These are phyloP conservation scores for Bombus vancouverensis DNA, from an alignment of 1,140 invertebrate genomes.

Conservation along the genomic window DNA sequence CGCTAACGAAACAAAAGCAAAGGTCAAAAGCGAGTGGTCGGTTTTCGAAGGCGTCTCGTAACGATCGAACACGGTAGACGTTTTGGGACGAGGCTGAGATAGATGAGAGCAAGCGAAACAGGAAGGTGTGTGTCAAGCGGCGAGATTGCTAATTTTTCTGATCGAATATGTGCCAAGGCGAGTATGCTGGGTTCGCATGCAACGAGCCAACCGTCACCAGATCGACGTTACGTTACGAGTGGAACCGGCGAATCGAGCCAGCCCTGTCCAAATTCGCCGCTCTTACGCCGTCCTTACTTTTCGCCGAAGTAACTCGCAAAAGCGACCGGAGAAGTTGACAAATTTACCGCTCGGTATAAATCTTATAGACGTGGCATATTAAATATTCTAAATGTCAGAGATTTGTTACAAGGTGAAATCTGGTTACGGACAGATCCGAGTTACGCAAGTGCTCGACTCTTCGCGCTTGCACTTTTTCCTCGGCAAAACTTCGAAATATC, in stretches of 20 bases:
- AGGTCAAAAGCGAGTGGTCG: neutral
- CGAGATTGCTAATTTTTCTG: neutral
- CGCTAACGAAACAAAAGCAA: neutral
- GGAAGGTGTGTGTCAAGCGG: neutral
- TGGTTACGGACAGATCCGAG: neutral
- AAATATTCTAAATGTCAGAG: neutral
- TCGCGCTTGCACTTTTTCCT: neutral
- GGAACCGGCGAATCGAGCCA: neutral
- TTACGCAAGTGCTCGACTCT: neutral
- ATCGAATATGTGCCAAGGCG: no score
- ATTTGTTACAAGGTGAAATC: neutral
- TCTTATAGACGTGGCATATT: fast-evolving
- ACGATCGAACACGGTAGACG: no score
- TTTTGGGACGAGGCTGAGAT: neutral
- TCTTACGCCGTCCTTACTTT: no score
- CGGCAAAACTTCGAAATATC: no score
- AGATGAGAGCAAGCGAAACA: neutral
- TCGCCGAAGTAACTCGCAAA: fast-evolving
- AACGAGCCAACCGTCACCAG: neutral
- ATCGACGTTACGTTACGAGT: neutral
- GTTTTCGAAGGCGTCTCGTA: neutral
- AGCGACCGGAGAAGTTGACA: fast-evolving
- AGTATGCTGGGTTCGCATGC: neutral
- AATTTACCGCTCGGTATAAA: fast-evolving
- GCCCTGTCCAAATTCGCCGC: neutral